phyloP scores from a whole-genome alignment of 2,113 vertebrate genomes.

The Gallinago jamesoni region DNA sequence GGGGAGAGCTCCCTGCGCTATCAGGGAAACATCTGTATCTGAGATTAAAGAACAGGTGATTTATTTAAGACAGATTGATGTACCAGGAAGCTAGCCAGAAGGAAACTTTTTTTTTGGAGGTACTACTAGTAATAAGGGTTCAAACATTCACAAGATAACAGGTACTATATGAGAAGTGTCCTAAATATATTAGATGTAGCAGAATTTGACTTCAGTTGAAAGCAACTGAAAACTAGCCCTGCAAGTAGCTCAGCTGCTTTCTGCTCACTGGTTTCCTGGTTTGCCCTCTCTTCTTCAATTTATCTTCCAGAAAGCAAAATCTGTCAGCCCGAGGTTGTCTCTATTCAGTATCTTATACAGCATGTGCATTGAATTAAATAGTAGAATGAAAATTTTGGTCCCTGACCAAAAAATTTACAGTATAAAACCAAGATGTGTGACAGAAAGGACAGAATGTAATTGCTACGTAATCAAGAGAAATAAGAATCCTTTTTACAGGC shows the following conservation, averaged over 20 bases:
- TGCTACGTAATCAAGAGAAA: background rate
- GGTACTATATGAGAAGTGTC: constrained; percentile 22
- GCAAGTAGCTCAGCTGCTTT: background rate
- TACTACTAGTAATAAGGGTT: constrained; percentile 7
- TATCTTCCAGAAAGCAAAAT: constrained; percentile 6
- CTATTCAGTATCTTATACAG: background rate
- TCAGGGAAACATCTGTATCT: constrained; percentile 54
- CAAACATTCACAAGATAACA: constrained; percentile 6
- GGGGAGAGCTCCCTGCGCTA: background rate
- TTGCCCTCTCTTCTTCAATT: background rate
- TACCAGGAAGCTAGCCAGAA: constrained; percentile 45
- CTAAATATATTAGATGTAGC: background rate
- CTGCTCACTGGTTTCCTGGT: background rate
- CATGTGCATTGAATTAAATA: background rate
- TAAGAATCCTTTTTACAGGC: background rate
- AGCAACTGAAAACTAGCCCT: background rate
- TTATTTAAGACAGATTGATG: constrained; percentile 22
- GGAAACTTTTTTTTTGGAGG: background rate
- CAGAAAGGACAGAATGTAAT: background rate
- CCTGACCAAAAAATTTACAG: background rate
- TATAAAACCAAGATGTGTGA: background rate
- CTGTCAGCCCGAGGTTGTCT: background rate
- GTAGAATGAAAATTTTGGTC: background rate
- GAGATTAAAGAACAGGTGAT: constrained; percentile 47
- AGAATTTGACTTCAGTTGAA: background rate